Evolutionary conservation across 2,113 vertebrate species (phyloP).

Genomic region (Ictidomys tridecemlineatus): DNA sequence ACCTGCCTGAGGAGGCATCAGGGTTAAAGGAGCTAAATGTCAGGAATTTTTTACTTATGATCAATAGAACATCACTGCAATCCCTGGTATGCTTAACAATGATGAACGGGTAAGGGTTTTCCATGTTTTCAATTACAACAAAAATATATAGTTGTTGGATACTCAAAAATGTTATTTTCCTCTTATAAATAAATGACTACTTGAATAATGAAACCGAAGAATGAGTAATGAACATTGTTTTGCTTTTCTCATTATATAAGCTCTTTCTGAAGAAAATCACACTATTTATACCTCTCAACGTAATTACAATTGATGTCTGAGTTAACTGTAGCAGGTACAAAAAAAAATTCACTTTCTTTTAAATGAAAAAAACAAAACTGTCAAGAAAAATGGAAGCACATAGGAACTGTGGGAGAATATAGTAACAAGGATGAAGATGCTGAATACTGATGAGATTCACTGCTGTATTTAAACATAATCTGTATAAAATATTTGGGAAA

Average conservation of each 20-base stretch:
- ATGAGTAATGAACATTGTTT: constrained; percentile 36
- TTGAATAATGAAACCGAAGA: constrained; percentile 24
- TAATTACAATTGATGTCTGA: constrained; percentile 27
- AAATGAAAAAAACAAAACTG: not conserved
- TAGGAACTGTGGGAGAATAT: not conserved
- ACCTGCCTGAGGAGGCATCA: not conserved
- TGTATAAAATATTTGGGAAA: not conserved
- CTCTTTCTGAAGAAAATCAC: not conserved
- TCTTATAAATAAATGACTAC: constrained; percentile 38
- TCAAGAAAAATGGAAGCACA: constrained; percentile 25
- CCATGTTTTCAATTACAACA: not conserved
- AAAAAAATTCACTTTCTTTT: not conserved
- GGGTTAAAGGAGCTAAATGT: not conserved
- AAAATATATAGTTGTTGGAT: not conserved
- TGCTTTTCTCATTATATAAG: not conserved
- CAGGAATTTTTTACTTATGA: not conserved
- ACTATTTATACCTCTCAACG: not conserved
- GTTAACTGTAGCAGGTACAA: not conserved
- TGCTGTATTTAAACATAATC: not conserved
- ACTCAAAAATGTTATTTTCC: constrained; percentile 39
- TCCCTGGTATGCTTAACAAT: not conserved
- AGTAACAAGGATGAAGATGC: not conserved
- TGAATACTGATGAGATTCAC: not conserved
- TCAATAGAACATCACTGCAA: not conserved
- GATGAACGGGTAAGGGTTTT: not conserved